phyloP scores from a whole-genome alignment of 2,113 vertebrate species.

The Lipotes vexillifer region DNA sequence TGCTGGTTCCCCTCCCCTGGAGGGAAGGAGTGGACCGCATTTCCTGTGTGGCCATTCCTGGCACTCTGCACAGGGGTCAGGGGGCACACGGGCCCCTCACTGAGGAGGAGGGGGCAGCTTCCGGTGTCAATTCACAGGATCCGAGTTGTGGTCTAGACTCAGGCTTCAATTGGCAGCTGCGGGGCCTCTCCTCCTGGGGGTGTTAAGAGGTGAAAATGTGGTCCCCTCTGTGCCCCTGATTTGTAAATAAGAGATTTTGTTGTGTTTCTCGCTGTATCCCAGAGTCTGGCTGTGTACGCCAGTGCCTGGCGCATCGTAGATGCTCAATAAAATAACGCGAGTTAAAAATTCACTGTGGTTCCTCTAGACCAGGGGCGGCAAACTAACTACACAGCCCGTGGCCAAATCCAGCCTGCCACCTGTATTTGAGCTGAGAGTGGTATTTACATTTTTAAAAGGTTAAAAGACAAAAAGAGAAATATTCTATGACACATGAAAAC shows the following conservation, averaged over 20 bases:
- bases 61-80: no score
- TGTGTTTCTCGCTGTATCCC: no score
- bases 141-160: background rate
- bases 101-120: background rate
- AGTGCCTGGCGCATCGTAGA: background rate
- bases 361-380: background rate
- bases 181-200: rapidly evolving
- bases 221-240: no score
- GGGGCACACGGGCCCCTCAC: background rate
- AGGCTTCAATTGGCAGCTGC: background rate
- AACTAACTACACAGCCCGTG: background rate
- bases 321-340: background rate
- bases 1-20: background rate
- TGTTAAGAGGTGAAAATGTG: background rate
- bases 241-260: background rate
- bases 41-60: background rate
- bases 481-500: no score
- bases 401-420: background rate
- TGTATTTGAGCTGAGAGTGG: no score
- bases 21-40: rapidly evolving
- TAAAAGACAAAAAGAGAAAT: background rate
- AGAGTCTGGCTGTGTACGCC: no score
- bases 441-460: background rate
- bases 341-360: background rate
- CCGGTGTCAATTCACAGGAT: background rate